A percentile compares a stretch with the other conserved stretches of the same genome.
phyloP scores from a whole-genome alignment of 1,140 invertebrate genomes.

The Nasonia longicornis region DNA sequence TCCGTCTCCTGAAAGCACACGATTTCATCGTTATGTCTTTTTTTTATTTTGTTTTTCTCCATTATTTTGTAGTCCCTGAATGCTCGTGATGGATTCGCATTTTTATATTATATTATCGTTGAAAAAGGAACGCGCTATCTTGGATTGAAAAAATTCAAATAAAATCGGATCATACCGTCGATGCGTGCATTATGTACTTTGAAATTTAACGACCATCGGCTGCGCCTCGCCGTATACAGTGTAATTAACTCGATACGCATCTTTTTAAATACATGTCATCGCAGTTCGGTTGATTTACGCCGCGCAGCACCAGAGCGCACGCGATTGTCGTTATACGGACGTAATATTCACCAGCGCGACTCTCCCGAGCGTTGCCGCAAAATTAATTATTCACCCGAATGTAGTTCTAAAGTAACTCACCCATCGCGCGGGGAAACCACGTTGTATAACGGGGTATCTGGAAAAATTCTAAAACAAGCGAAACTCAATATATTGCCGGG shows the following conservation, averaged over 20 bases:
- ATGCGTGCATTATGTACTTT: background rate
- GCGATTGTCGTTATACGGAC: background rate
- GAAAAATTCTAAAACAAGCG: background rate
- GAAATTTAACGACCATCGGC: background rate
- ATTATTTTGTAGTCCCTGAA: no score
- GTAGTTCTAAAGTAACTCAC: background rate
- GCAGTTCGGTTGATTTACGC: background rate
- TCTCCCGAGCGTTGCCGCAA: background rate
- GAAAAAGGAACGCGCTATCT: no score
- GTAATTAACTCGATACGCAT: background rate
- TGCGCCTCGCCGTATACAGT: no score
- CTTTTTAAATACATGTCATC: background rate
- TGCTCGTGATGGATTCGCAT: no score
- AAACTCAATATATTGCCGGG: background rate
- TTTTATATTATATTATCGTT: no score
- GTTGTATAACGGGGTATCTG: no score
- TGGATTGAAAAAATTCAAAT: no score
- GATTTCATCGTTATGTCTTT: no score
- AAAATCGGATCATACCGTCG: no score
- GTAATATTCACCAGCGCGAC: background rate
- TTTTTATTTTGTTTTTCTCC: no score
- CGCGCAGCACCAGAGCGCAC: no score
- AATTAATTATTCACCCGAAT: background rate
- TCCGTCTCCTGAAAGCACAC: conserved; percentile 59
- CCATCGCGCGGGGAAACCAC: no score